Conservation (phyloP, 2,113 vertebrate genomes). For the Prietella phreatophila region DNA sequence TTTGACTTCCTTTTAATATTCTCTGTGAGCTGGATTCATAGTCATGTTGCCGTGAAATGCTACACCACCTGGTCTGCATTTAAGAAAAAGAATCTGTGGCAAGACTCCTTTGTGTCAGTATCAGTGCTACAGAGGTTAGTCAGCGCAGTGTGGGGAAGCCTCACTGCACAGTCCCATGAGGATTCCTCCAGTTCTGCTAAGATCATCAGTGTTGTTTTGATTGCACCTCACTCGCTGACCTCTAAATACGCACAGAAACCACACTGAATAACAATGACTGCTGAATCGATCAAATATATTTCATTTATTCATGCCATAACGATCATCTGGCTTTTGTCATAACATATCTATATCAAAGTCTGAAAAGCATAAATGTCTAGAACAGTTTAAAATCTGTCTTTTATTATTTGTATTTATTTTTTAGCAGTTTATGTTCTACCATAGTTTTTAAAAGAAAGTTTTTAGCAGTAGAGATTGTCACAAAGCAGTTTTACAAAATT, state of each 20-base stretch:
- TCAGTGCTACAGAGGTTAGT: background rate
- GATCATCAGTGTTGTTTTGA: slow-evolving; percentile 23
- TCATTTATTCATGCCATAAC: background rate
- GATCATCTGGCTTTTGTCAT: background rate
- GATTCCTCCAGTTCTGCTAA: slow-evolving; percentile 22
- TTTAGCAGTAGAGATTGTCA: background rate
- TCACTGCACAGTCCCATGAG: slow-evolving; percentile 18
- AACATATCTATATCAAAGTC: background rate
- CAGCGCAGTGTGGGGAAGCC: slow-evolving; percentile 12
- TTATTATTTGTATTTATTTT: background rate
- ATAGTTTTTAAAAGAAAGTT: background rate
- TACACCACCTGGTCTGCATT: background rate
- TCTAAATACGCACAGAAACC: background rate
- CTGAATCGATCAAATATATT: background rate
- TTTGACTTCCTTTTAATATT: background rate
- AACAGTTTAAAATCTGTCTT: background rate
- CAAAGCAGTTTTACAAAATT: background rate
- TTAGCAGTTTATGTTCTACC: background rate
- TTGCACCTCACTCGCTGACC: slow-evolving; percentile 10
- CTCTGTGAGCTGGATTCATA: background rate
- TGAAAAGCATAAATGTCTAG: background rate
- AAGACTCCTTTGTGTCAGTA: background rate
- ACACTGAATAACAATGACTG: background rate
- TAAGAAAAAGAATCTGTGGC: slow-evolving; percentile 3
- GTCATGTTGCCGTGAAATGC: background rate